Evolutionary conservation across 2,888 invertebrate genomes (phyloP), one percentile per base, ranked within the genome.

Genomic region (Pseudococcus viburni): DNA sequence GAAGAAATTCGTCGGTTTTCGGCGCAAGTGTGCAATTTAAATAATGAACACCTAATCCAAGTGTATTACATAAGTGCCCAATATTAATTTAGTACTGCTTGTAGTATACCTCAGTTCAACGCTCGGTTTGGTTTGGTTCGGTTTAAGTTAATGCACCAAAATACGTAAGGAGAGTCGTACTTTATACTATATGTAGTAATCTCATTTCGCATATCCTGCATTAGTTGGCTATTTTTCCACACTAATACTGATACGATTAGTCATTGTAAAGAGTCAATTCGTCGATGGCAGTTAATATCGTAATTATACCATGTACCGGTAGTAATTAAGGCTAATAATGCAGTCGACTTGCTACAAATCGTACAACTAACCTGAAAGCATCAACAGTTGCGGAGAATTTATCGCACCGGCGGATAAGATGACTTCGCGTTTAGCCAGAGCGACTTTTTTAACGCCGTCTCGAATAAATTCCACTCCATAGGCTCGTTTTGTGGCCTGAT

Each of bases 321-420:
- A 83, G 80, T 83, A 83, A 83, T 83, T 46, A 83, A 83, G 33
- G 9, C 22, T 83, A 83, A 83, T 46, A 83, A 83, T 39, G 64
- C 64, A 64, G 46, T 83, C 33, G 33, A 39, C 33, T 73, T 0
- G 17, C 6, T 73, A 42, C 42, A 33, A 73, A 73, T 73, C 33
- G 73, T 73, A 73, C 12, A 73, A 80, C 89, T 90, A 85, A 90
- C 91, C 91, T 90, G 95, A 93, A n/a, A 99, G 92, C 96, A 99
- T 96, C 89, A 99, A 93, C 12, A 99, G 91, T 90, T 99, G 99
- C 0, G 99, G 98, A 0, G 96, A 94, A 90, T 95, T 98, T 89
- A 99, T 95, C 0, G 99, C 95, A 0, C 99, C 99, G 0, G 96
- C 97, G 0, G 96, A 94, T 17, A 98, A 91, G 89, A 98, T 96